Evolutionary conservation across 2,113 vertebrate species (phyloP).

Genomic region (Cebidichthys violaceus): DNA sequence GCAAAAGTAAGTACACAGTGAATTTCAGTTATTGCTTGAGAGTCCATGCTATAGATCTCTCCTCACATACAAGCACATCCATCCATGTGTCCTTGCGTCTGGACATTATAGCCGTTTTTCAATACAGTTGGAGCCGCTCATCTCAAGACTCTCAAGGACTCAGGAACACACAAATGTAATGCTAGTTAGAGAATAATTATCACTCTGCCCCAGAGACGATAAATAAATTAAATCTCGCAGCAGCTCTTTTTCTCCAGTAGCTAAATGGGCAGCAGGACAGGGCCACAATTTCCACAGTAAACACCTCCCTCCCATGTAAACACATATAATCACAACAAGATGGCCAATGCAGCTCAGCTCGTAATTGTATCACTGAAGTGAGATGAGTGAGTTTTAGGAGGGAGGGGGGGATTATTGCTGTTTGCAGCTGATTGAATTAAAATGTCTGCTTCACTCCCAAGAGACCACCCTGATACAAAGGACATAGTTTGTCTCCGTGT

Average conservation of each 20-base stretch:
- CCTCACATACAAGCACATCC: constrained; percentile 15
- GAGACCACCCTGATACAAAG: constrained; percentile 74
- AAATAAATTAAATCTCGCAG: constrained; percentile 68
- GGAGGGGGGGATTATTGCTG: constrained; percentile 17
- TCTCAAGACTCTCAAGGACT: constrained; percentile 41
- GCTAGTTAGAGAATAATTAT: constrained; percentile 69
- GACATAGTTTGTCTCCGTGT: constrained; percentile 48
- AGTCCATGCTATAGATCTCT: constrained; percentile 20
- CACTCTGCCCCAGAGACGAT: constrained; percentile 64
- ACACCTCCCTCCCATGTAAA: constrained; percentile 80
- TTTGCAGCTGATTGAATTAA: constrained; percentile 77
- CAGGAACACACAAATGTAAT: constrained; percentile 42
- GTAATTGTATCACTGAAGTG: constrained; percentile 75
- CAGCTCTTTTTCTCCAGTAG: constrained; percentile 66
- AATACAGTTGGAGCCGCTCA: constrained; percentile 43
- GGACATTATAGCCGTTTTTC: constrained; percentile 44
- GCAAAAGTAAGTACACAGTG: background rate
- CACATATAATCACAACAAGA: constrained; percentile 82
- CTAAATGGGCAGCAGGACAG: constrained; percentile 63
- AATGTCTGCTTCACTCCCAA: constrained; percentile 69
- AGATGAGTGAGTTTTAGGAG: constrained; percentile 70
- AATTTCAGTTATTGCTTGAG: constrained; percentile 13
- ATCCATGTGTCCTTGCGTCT: constrained; percentile 21
- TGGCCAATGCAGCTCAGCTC: constrained; percentile 69
- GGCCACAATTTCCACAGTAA: constrained; percentile 75